Evolutionary conservation across 2,888 invertebrate species (phyloP), one percentile per base, ranked within the genome.

Genomic region (Dysmachus trigonus): DNA sequence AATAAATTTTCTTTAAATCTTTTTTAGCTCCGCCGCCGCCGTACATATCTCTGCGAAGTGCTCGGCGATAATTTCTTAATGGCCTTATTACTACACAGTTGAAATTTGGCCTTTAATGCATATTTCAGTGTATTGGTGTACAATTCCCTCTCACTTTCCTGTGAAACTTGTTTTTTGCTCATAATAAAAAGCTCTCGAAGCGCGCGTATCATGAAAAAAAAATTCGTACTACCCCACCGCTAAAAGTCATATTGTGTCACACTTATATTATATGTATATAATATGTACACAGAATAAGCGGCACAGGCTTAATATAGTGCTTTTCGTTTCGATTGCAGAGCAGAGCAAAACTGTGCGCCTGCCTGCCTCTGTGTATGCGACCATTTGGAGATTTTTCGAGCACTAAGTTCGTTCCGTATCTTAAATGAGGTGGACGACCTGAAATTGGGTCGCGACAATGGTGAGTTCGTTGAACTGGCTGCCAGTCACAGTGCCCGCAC

Each of bases 381-480:
- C 71, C 51, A 27, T 15, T 53, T 77, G 53, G 33, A 53, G 53
- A 53, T 53, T 83, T 85, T 47, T 85, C 72, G 77, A 77, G 79
- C 79, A 53, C 83, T 85, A 87, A 85, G 71, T 86, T 73, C 77
- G 76, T 85, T 85, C 86, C 86, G 86, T 86, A 72, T 73, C 74
- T 79, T n/a, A 31, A 79, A 79, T 90, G 90, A 92, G 92, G 92
- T 92, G 90, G 90, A 89, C 91, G 92, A 92, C 92, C 92, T 91
- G 91, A 91, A 92, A 90, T 89, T 92, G 88, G 92, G 92, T 92
- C 92, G 91, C 92, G 92, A 92, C 92, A 92, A 92, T 91, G 92
- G 90, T 90, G 90, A 90, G 92, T 92, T 92, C 92, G 91, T 91
- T 92, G 92, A 92, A 92, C 92, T 91, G 90, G 90, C 90, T 90